Base-by-base conservation (phyloP, 1,140 invertebrate genomes). In the Dryas iulia region DNA sequence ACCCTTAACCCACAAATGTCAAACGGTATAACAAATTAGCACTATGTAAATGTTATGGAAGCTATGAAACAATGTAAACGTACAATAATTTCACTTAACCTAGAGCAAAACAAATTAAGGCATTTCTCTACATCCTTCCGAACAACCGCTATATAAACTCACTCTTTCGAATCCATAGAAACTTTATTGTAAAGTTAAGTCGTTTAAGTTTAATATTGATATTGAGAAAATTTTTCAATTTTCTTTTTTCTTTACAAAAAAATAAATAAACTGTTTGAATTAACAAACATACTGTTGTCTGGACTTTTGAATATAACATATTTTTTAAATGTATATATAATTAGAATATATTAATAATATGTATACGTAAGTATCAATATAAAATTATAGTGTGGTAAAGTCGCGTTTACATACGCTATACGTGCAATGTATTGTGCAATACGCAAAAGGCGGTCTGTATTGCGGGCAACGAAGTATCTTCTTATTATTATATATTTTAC, bases 31-130 rank as follows among this genome's bases (percentile, higher is more conserved):
- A 56, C 53, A 56, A 56, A 56, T 56, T 56, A 56, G 23, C 53
- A 12, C 53, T 56, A 56, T 56, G 53, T 56, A 56, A 25, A 56
- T 26, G 53, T n/a, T n/a, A n/a, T 56, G 63, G 35, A 72, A 72
- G 67, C 70, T 66, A 69, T 56, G 59, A 73, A 66, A 69, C 66
- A 75, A 72, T 72, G 39, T 66, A 73, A 74, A 73, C 68, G 59
- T 74, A 66, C 67, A 68, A 70, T 87, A 86, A 87, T 83, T 82
- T 87, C 25, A 78, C 84, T 90, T 88, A 89, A 66, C 60, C 84
- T 88, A 88, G 57, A 81, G 82, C 86, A 86, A 89, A 88, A 87
- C 81, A 87, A 91, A 84, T 84, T 89, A 91, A 89, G 86, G 86
- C 87, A 84, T 83, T 83, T 89, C 66, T 72, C 81, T 83, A 79